These are phyloP conservation scores for Nasonovia ribisnigri DNA, from an alignment of 2,888 invertebrate species.

Conservation along the genomic window DNA sequence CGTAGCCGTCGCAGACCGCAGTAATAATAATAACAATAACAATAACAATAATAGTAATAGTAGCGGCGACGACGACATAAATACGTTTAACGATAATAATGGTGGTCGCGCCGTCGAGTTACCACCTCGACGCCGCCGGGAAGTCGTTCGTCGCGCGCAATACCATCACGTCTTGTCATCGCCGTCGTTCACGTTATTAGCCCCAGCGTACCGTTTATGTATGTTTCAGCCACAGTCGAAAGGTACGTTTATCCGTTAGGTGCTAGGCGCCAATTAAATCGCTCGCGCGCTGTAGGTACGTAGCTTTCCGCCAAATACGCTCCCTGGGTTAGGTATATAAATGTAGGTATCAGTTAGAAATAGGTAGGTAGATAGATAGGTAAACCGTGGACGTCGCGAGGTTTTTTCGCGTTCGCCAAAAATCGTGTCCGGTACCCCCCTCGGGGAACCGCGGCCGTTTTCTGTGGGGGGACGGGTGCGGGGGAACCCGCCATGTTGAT, in stretches of 20 bases:
- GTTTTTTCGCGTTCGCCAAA: neutral
- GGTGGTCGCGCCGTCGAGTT: slow-evolving; percentile 51
- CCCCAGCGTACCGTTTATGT: slow-evolving; percentile 61
- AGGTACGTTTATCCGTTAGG: slow-evolving; percentile 53
- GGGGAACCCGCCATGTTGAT: slow-evolving; percentile 72
- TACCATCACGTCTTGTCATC: slow-evolving; percentile 12
- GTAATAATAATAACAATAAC: neutral
- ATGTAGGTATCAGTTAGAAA: neutral
- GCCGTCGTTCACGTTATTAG: slow-evolving; percentile 36
- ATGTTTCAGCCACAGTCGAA: slow-evolving; percentile 62
- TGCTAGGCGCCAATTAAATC: neutral
- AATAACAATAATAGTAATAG: neutral
- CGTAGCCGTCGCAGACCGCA: neutral
- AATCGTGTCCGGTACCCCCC: slow-evolving; percentile 15
- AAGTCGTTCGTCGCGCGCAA: slow-evolving; percentile 45
- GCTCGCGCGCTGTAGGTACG: neutral
- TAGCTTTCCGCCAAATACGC: neutral
- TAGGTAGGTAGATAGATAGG: neutral
- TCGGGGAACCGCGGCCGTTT: slow-evolving; percentile 66
- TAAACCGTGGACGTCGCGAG: neutral
- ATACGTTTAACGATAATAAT: neutral
- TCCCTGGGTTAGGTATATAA: no score
- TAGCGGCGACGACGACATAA: neutral
- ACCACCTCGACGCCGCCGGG: slow-evolving; percentile 8
- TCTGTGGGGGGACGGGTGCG: slow-evolving; percentile 69